Base-by-base conservation (phyloP, 2,797 vertebrate species). In the Hydrophis major region DNA sequence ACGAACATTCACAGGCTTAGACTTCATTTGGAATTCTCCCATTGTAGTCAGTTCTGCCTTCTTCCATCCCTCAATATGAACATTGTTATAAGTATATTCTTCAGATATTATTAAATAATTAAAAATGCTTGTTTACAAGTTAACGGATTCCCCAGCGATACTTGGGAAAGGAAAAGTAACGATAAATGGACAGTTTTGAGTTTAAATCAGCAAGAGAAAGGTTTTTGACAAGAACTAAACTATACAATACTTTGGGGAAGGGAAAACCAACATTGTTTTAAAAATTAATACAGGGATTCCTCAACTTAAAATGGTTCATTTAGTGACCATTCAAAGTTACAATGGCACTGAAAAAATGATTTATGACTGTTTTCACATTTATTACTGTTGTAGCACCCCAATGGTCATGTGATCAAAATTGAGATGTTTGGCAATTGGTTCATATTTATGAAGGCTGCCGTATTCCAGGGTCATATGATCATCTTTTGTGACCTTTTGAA, bases 1-100 rank as follows among this genome's bases (percentile, higher is more conserved):
- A 87, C 50, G 20, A 94, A 93, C 61, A 53, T 74, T 50, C 92
- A 94, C 95, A 94, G 89, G 20, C 37, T 2, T 83, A 37, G 20
- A 42, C 74, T 47, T 83, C 74, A 25, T 12, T 47, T 6, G 6
- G 57, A 47, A 59, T 61, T 91, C 78, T 86, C 37, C 37, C 47
- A 25, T 28, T 74, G 20, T 74, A 3, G 16, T 59, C 42, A 32
- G 32, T 59, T 83, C 37, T 86, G 42, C 28, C 27, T 47, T 14
- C 56, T 50, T 11, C 22, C 47, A 61, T 6, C 37, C 32, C 37
- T 60, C 57, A 61, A 61, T 25, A 88, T 8, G 5, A 22, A 89
- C 37, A 18, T 13, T 47, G 32, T 59, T n/a, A 11, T 60, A 60
- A 60, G 42, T 42, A 59, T n/a, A 42, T 91, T 91, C 8, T 42